Conservation (phyloP, 35 echinoderm and acorn worm genomes). For the Holothuria glaberrima region DNA sequence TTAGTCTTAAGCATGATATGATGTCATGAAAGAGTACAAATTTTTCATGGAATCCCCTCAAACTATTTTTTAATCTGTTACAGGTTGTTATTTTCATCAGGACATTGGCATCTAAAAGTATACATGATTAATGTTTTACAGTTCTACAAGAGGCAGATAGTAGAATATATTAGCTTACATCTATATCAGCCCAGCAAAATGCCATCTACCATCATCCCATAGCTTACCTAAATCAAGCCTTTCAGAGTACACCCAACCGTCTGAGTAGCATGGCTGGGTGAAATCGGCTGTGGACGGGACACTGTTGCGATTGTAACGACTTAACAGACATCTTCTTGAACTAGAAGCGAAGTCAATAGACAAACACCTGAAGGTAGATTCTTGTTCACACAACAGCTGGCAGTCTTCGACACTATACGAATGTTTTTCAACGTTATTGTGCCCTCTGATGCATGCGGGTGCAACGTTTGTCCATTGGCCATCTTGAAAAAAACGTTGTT, state of each 20-base stretch:
- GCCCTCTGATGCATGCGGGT: not conserved
- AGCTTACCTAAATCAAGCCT: not conserved
- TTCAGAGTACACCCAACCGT: constrained; percentile 18
- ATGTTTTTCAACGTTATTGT: not conserved
- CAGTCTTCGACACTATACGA: not conserved
- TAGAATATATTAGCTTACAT: too few species aligned
- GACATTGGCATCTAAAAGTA: too few species aligned
- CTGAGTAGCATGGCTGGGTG: not conserved
- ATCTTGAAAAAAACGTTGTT: too few species aligned
- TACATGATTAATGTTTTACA: too few species aligned
- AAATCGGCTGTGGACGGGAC: not conserved
- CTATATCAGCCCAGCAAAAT: too few species aligned
- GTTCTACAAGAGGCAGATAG: too few species aligned
- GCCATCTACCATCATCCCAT: too few species aligned
- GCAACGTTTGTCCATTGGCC: not conserved
- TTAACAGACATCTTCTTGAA: not conserved
- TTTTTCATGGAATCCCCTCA: too few species aligned
- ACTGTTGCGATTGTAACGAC: constrained; percentile 5
- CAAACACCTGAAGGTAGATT: not conserved
- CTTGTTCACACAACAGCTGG: not conserved
- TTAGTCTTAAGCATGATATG: too few species aligned
- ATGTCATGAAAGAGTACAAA: too few species aligned
- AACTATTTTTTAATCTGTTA: too few species aligned
- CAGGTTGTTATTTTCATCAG: too few species aligned
- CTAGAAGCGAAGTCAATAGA: not conserved